A percentile compares a stretch with the other conserved stretches of the same genome.
Evolutionary conservation across 2,888 invertebrate genomes (phyloP).

Genomic region (Callyntrura guangdongensis): DNA sequence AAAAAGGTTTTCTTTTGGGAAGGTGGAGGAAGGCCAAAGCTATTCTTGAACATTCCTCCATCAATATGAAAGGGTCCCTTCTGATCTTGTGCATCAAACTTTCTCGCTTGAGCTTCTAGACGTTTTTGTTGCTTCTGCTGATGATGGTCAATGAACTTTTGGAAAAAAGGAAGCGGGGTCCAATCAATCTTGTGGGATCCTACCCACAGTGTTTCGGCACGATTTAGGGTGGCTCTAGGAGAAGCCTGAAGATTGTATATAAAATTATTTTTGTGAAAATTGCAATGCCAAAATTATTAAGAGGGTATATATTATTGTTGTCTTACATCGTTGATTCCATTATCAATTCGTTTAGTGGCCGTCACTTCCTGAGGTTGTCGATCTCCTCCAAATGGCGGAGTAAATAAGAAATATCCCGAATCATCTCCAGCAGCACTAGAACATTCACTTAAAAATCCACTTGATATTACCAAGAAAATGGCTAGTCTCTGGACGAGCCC

Average conservation of each 20-base stretch:
- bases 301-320: background rate
- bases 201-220: conserved; percentile 64
- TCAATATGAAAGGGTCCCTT: background rate
- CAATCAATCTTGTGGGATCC: conserved; percentile 69
- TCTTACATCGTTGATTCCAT: conserved; percentile 21
- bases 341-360: conserved; percentile 14
- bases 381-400: conserved; percentile 51
- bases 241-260: conserved; percentile 2
- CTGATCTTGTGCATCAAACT: conserved; percentile 39
- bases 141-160: conserved; percentile 31
- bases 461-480: background rate
- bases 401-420: conserved; percentile 43
- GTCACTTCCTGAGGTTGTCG: conserved; percentile 10
- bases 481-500: background rate
- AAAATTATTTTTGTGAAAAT: conserved; percentile 6
- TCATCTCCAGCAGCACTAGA: background rate
- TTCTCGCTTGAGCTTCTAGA: conserved; percentile 30
- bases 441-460: conserved; percentile 23
- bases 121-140: conserved; percentile 20
- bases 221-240: background rate
- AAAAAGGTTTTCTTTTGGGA: background rate
- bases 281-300: background rate
- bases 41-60: conserved; percentile 4
- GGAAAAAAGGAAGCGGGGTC: conserved; percentile 63
- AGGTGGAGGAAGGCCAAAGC: background rate